These are phyloP conservation scores for Zaprionus lachaisei DNA, from an alignment of 1,140 invertebrate species.

Conservation along the genomic window DNA sequence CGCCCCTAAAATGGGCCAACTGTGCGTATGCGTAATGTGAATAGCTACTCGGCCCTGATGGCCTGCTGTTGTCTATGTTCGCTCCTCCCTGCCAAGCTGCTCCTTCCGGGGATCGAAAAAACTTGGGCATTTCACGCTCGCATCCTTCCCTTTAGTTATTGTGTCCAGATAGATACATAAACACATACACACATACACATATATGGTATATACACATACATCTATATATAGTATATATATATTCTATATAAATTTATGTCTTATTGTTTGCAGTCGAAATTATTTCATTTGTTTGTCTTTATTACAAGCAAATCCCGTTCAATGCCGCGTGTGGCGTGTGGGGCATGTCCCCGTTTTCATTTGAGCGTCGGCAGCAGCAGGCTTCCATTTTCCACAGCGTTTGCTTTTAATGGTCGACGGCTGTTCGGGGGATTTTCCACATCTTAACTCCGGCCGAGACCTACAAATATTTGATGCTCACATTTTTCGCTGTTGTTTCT, in stretches of 20 bases:
- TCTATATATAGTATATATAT: slow-evolving; percentile 27
- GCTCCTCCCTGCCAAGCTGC: neutral
- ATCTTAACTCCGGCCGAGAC: slow-evolving; percentile 78
- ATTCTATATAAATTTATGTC: slow-evolving; percentile 74
- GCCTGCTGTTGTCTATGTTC: slow-evolving; percentile 48
- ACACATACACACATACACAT: slow-evolving; percentile 34
- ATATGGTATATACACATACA: slow-evolving; percentile 10
- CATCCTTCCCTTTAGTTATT: slow-evolving; percentile 40
- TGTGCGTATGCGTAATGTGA: slow-evolving; percentile 79
- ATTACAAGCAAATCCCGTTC: slow-evolving; percentile 76
- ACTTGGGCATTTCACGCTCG: slow-evolving; percentile 21
- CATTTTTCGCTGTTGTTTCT: slow-evolving; percentile 63
- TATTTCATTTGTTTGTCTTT: slow-evolving; percentile 83
- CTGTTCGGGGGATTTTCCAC: slow-evolving; percentile 74
- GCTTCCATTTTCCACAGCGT: slow-evolving; percentile 76
- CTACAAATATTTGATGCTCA: slow-evolving; percentile 80
- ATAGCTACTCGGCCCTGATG: slow-evolving; percentile 15
- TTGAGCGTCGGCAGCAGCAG: slow-evolving; percentile 22
- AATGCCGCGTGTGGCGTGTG: slow-evolving; percentile 44
- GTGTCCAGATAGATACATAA: slow-evolving; percentile 38
- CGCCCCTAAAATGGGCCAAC: slow-evolving; percentile 58
- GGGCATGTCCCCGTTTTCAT: slow-evolving; percentile 13
- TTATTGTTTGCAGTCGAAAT: slow-evolving; percentile 80
- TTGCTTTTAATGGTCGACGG: slow-evolving; percentile 74
- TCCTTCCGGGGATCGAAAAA: slow-evolving; percentile 2